Evolutionary conservation across 2,888 invertebrate species (phyloP), one percentile per base, ranked within the genome.

Genomic region (Rhogogaster chlorosoma): DNA sequence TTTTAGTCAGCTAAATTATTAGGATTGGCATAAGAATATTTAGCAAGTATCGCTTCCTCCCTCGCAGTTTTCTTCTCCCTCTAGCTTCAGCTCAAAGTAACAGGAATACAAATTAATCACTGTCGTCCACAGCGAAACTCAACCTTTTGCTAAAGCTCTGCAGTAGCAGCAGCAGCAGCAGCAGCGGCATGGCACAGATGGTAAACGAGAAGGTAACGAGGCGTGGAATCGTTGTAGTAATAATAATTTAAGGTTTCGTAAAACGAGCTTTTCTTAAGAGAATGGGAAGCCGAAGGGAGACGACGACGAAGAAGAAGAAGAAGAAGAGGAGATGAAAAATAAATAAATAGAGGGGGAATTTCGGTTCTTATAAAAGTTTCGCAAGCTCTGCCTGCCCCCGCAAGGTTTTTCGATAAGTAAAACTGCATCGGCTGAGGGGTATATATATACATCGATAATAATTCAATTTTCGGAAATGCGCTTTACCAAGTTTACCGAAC

Each of bases 91-190:
- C 67, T 67, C 67, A 67, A 67, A 67, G 67, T 73, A 45, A 38
- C 73, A 36, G 73, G 73, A 42, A 42, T 73, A 73, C 42, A 73
- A 73, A 73, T 73, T 73, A 73, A 73, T 73, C 73, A 73, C 73
- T 73, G 73, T 42, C 73, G 73, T 26, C 26, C 26, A 42, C 73
- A 38, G 73, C 42, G n/a, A 73, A 42, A 45, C 18, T 67, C 15
- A 67, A 67, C 67, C 67, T 26, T 61, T 0, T 12, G 26, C 12
- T 12, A 61, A 22, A 29, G 53, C 53, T n/a, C 3, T 45, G n/a
- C 18, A 49, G 18, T 6, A 18, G 18, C 3, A 18, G 49, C 15
- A 49, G 49, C 18, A 49, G 49, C 18, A 49, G 18, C 1, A 49
- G 49, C 49, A 18, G 49, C 18, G 2, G 49, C 4, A 18, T 18